phyloP scores from a whole-genome alignment of 2,888 invertebrate genomes.

The Diaperis boleti region DNA sequence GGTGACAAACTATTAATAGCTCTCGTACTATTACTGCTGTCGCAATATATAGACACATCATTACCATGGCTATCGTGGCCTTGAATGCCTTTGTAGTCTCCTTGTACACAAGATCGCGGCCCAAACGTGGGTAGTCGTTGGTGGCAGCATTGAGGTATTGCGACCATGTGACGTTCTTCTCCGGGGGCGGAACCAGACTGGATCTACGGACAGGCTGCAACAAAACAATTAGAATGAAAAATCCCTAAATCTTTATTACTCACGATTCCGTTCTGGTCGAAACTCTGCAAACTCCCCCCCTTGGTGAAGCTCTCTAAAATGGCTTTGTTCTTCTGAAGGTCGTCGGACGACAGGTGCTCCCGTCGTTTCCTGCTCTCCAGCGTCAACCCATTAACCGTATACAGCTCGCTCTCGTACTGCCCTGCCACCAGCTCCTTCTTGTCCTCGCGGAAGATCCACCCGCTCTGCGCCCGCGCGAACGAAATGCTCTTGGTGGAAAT shows the following conservation, averaged over 20 bases:
- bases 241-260: conserved; percentile 44
- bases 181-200: conserved; percentile 89
- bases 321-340: conserved; percentile 96
- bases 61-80: conserved; percentile 96
- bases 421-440: conserved; percentile 93
- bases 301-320: conserved; percentile 94
- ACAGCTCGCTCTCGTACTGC: conserved; percentile 92
- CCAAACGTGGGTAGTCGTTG: conserved; percentile 86
- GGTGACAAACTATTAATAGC: too few species aligned
- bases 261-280: conserved; percentile 80
- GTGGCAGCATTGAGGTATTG: conserved; percentile 83
- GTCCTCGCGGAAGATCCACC: conserved; percentile 97
- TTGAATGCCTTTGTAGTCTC: conserved; percentile 93
- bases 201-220: conserved; percentile 75
- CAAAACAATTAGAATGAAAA: conserved; percentile 21
- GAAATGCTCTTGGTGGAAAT: conserved; percentile 98
- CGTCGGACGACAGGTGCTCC: conserved; percentile 96
- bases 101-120: conserved; percentile 89
- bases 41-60: too few species aligned
- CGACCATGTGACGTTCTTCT: conserved; percentile 84
- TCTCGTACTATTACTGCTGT: too few species aligned
- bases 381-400: conserved; percentile 90
- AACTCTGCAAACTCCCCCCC: conserved; percentile 78
- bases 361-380: conserved; percentile 94
- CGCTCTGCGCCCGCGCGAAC: conserved; percentile 91